phyloP scores from a whole-genome alignment of 2,888 invertebrate species.

The Agrochola litura region DNA sequence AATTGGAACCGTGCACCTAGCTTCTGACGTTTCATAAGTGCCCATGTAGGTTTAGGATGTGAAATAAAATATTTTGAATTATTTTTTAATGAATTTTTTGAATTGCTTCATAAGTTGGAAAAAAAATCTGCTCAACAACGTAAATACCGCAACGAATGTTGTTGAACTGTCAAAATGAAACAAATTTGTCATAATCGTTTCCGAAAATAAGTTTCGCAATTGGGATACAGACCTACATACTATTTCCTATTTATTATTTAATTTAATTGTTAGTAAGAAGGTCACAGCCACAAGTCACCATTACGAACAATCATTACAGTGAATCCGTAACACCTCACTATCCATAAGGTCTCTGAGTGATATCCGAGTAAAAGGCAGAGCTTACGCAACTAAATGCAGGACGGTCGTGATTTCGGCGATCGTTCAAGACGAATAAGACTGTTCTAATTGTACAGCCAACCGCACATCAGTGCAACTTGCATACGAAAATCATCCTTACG shows the following conservation, averaged over 20 bases:
- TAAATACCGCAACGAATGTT: too few relatives aligned
- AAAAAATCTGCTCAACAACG: too few relatives aligned
- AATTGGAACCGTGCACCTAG: too few relatives aligned
- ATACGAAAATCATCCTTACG: background rate
- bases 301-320: constrained; percentile 53
- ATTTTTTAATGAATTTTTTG: too few relatives aligned
- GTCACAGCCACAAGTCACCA: constrained; percentile 51
- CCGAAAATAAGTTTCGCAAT: too few relatives aligned
- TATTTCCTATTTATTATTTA: background rate
- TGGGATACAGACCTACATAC: background rate
- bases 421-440: constrained; percentile 28
- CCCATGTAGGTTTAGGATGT: too few relatives aligned
- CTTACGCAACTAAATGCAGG: constrained; percentile 68
- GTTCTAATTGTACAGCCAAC: constrained; percentile 25
- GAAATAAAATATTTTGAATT: too few relatives aligned
- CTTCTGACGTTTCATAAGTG: too few relatives aligned
- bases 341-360: constrained; percentile 49
- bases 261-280: constrained; percentile 38
- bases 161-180: too few relatives aligned
- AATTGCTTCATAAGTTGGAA: too few relatives aligned
- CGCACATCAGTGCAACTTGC: background rate
- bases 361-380: constrained; percentile 71
- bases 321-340: constrained; percentile 57
- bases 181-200: too few relatives aligned
- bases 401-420: constrained; percentile 56